Evolutionary conservation across 1,140 invertebrate genomes (phyloP), one percentile per base, ranked within the genome.

Genomic region (Ephestia elutella): DNA sequence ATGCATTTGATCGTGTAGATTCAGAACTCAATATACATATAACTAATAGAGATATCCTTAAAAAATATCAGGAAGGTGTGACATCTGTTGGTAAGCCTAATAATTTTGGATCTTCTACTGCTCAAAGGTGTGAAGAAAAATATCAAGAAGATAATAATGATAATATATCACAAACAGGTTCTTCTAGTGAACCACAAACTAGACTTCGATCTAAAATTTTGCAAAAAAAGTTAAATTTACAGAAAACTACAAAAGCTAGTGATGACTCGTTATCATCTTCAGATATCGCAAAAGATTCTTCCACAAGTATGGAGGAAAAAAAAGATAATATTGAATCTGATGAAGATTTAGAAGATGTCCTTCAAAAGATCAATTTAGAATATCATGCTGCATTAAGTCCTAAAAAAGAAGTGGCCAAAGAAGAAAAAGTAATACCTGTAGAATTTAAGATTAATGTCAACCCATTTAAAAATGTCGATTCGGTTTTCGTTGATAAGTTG

Each of bases 391-490:
- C 11, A 15, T 44, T 10, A 35, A 60, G 1, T 15, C 5, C 38
- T n/a, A 64, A 57, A 58, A 57, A 44, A 49, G 50, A 57, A 38
- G 15, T 48, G 17, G 50, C 57, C 57, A 20, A 21, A 56, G 28
- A 62, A 56, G 15, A 50, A 11, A 21, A 35, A 32, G 32, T 17
- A 28, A 15, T 30, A 2, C 18, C 50, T 56, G 20, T n/a, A 17
- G 9, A 49, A 49, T 10, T 35, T 15, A 62, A 69, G 65, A 66
- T 54, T 19, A 66, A 79, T 53, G 82, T 76, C 0, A 84, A 83
- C 61, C 81, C 82, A 10, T 87, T 78, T 60, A 76, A 75, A 69
- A 82, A 85, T 65, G 35, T 81, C n/a, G 80, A 82, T 20, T 82
- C 83, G 0, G 70, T 76, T 50, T 86, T 88, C 59, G 75, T 86